Percentiles rank a stretch among this genome's conserved stretches.
Evolutionary conservation across 2,888 invertebrate genomes (phyloP).

Genomic region (Diaprepes abbreviatus): DNA sequence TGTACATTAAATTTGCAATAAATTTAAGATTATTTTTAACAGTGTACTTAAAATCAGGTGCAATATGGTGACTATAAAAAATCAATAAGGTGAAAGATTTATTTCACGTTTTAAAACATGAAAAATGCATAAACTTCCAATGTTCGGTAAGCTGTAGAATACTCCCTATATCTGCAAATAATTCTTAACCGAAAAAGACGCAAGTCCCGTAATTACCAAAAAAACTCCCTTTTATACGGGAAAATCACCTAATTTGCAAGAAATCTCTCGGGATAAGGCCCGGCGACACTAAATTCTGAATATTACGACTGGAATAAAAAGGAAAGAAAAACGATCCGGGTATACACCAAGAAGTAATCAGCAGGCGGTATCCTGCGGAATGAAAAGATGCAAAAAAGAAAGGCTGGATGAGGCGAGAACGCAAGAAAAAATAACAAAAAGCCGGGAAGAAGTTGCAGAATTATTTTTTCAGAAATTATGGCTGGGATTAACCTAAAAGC

Average conservation of each 20-base stretch:
- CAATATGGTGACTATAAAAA: too few species aligned
- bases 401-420: conserved; percentile 1
- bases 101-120: too few species aligned
- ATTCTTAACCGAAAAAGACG: not conserved
- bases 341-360: conserved; percentile 41
- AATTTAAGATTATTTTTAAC: too few species aligned
- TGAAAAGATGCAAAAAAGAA: conserved; percentile 40
- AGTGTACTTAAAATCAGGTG: too few species aligned
- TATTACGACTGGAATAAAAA: conserved; percentile 44
- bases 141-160: too few species aligned
- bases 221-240: conserved; percentile 26
- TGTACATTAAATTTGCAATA: too few species aligned
- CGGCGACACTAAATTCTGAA: conserved; percentile 39
- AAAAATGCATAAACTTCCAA: too few species aligned
- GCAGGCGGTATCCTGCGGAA: conserved; percentile 13
- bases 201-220: conserved; percentile 30
- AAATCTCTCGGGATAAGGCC: conserved; percentile 38
- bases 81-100: too few species aligned
- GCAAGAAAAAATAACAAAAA: conserved; percentile 11
- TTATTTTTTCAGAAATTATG: too few species aligned
- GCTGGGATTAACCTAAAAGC: too few species aligned
- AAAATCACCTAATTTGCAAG: conserved; percentile 48
- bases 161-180: not conserved
- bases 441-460: too few species aligned
- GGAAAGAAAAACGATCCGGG: conserved; percentile 41